Evolutionary conservation across 1,140 invertebrate genomes (phyloP), one percentile per base, ranked within the genome.

Genomic region (Neoseiulus cucumeris): DNA sequence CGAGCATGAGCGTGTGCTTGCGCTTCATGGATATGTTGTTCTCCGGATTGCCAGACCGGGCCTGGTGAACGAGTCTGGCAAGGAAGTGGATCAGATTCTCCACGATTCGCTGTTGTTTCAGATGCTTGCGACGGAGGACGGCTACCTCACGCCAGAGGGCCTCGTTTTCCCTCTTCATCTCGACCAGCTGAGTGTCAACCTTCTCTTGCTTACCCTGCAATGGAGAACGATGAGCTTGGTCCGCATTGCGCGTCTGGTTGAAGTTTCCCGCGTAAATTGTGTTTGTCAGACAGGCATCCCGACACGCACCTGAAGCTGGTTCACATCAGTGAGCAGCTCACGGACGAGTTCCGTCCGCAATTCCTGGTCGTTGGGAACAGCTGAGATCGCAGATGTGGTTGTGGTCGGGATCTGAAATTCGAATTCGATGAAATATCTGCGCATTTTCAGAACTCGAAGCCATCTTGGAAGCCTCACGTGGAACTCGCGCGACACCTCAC

Each of bases 11-110:
- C 18, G 68, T 65, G 28, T 67, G n/a, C 64, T 72, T 71, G 20
- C 76, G 68, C 66, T 77, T 77, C 20, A 72, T 66, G n/a, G 72
- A 71, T 6, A 75, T 64, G 51, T 74, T 71, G 28, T 73, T 66
- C 30, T 73, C 66, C 66, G 83, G 79, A 18, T 81, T 77, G 70
- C 51, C 51, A 18, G 25, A 25, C 14, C 51, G 14, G 1, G 51
- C 51, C 51, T 87, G 86, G 74, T 91, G 87, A 12, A 93, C 87
- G 9, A 95, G 76, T 25, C 87, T 85, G 45, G 94, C 85, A 66
- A 96, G 76, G 75, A 95, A 96, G 78, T 95, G 89, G 71, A 96
- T 89, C 22, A 92, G 76, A 83, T 97, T 98, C 73, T 96, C 95
- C 0, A 98, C 89, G 74, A 98, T 93, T 77, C 94, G 87, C 71